Conservation (phyloP, 2,888 invertebrate genomes). For the Timema podura region DNA sequence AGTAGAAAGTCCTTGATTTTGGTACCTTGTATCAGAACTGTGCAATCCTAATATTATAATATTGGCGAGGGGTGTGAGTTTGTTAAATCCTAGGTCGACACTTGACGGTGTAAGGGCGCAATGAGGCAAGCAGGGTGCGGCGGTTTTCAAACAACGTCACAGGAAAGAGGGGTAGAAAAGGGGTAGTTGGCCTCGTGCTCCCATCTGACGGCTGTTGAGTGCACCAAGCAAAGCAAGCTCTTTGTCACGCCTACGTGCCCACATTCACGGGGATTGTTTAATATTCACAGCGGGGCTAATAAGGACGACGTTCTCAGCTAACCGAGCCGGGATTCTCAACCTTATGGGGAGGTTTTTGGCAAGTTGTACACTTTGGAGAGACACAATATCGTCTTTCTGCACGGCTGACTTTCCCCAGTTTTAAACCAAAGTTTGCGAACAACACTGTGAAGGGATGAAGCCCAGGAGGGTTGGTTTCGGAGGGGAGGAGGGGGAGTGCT, state of each 20-base stretch:
- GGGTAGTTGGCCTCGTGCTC: neutral
- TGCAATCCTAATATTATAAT: too few species aligned
- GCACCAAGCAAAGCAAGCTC: neutral
- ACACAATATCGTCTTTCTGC: constrained; percentile 17
- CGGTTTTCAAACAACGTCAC: too few species aligned
- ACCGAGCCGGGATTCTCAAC: neutral
- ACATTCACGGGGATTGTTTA: constrained; percentile 14
- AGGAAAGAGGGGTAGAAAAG: too few species aligned
- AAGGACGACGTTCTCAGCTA: neutral
- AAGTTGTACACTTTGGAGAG: neutral
- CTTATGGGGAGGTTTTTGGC: neutral
- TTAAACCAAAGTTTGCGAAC: constrained; percentile 16
- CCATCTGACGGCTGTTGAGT: constrained; percentile 12
- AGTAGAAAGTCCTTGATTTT: too few species aligned
- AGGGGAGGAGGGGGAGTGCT: constrained; percentile 17
- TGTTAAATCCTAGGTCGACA: too few species aligned
- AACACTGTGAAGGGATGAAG: neutral
- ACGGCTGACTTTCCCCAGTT: constrained; percentile 4
- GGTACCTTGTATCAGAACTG: too few species aligned
- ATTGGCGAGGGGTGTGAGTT: too few species aligned
- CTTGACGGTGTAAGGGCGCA: too few species aligned
- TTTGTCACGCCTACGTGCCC: constrained; percentile 14
- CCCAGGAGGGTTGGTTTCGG: neutral
- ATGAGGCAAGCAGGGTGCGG: too few species aligned
- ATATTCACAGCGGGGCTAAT: constrained; percentile 10